Evolutionary conservation across 2,797 vertebrate genomes (phyloP).

Genomic region (Neomorphus geoffroyi): DNA sequence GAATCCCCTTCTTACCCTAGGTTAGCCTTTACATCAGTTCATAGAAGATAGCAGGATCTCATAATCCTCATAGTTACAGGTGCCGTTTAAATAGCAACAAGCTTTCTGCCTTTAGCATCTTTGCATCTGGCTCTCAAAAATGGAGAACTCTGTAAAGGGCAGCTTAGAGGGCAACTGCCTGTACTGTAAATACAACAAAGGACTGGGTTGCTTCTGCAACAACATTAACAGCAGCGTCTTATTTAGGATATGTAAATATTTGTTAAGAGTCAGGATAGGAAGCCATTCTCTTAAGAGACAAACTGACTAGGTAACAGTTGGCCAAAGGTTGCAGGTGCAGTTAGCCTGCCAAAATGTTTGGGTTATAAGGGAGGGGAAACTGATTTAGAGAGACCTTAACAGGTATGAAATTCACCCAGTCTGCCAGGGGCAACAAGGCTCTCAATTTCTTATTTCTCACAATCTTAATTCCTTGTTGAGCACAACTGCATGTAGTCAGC

Average conservation of each 20-base stretch:
- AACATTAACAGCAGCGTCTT: neutral
- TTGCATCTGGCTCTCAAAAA: conserved; percentile 10
- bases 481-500: neutral
- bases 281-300: neutral
- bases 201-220: neutral
- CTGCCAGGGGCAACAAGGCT: neutral
- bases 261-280: neutral
- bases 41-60: neutral
- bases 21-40: neutral
- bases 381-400: neutral
- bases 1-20: neutral
- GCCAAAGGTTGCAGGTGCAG: neutral
- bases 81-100: neutral
- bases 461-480: neutral
- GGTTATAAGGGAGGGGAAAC: neutral
- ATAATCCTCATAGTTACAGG: neutral
- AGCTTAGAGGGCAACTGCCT: neutral
- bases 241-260: neutral
- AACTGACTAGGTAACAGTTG: neutral
- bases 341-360: neutral
- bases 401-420: neutral
- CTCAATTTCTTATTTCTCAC: neutral
- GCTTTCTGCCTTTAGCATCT: neutral
- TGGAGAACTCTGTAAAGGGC: neutral
- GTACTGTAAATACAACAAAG: neutral